These are phyloP conservation scores for Prosopocoilus inquinatus DNA, from an alignment of 2,888 invertebrate genomes.

Conservation along the genomic window DNA sequence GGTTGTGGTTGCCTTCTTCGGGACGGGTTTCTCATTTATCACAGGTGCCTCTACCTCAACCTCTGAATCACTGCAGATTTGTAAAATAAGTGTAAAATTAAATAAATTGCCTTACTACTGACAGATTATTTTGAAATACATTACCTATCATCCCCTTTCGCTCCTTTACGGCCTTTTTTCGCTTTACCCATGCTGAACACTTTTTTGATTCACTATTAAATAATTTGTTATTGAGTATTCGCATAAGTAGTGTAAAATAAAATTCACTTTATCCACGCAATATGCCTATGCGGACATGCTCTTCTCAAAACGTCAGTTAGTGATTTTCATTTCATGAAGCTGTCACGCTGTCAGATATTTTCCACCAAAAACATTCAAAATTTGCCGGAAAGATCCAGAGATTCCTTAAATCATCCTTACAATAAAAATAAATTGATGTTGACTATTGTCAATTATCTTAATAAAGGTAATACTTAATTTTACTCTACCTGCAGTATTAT, in stretches of 20 bases:
- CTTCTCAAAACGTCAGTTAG: conserved; percentile 6
- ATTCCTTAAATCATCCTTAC: no score
- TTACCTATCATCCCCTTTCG: conserved; percentile 73
- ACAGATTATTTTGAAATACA: conserved; percentile 40
- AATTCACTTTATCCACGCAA: conserved; percentile 13
- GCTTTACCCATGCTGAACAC: conserved; percentile 67
- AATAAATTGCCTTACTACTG: conserved; percentile 16
- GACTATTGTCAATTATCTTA: no score
- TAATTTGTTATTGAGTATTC: conserved; percentile 35
- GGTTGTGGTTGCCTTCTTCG: conserved; percentile 39
- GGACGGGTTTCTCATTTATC: conserved; percentile 37
- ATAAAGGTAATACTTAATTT: no score
- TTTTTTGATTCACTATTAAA: conserved; percentile 29
- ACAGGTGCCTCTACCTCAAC: conserved; percentile 42
- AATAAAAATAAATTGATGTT: no score
- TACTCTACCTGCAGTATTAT: no score
- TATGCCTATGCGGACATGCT: conserved; percentile 17
- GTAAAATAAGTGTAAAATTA: conserved; percentile 17
- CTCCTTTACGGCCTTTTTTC: conserved; percentile 79
- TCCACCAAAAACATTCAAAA: background rate
- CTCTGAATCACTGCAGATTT: conserved; percentile 63
- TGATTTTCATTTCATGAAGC: conserved; percentile 6
- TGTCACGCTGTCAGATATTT: conserved; percentile 1
- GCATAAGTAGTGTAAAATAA: conserved; percentile 37
- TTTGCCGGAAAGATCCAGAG: background rate